Evolutionary conservation across 2,888 invertebrate genomes (phyloP).

Genomic region (Cenopis cana): DNA sequence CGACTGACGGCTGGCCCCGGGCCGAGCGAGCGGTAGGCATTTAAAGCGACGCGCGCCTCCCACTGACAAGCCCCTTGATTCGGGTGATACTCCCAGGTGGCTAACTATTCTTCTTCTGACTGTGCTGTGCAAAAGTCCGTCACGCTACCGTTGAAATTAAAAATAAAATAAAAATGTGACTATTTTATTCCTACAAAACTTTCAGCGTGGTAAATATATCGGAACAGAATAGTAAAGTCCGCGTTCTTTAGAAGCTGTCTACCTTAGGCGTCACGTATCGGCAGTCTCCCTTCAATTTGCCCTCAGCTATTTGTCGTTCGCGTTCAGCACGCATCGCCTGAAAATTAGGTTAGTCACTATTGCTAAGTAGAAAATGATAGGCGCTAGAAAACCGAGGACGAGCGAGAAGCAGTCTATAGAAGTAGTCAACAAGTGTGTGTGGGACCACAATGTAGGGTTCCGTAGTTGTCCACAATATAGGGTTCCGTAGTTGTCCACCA

Average conservation of each 20-base stretch:
- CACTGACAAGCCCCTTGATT: no score
- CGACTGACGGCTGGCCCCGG: no score
- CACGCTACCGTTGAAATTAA: neutral
- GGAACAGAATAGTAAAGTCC: neutral
- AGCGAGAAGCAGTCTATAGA: no score
- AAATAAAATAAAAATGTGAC: neutral
- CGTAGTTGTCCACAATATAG: no score
- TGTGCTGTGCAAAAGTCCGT: no score
- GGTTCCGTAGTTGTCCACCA: no score
- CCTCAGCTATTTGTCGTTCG: slow-evolving; percentile 83
- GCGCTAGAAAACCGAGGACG: neutral
- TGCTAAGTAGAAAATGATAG: slow-evolving; percentile 4
- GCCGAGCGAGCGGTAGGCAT: no score
- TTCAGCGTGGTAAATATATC: neutral
- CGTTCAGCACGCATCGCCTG: slow-evolving; percentile 84
- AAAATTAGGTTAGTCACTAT: slow-evolving; percentile 1
- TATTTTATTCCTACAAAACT: slow-evolving; percentile 8
- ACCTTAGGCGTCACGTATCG: slow-evolving; percentile 82
- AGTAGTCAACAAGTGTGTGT: no score
- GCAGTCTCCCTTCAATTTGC: slow-evolving; percentile 83
- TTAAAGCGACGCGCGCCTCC: no score
- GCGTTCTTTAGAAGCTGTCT: slow-evolving; percentile 79
- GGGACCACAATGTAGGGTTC: no score
- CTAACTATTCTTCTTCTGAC: no score
- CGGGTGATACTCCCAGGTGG: no score